Conservation (phyloP, 1,140 invertebrate species). For the Elymnias hypermnestra region DNA sequence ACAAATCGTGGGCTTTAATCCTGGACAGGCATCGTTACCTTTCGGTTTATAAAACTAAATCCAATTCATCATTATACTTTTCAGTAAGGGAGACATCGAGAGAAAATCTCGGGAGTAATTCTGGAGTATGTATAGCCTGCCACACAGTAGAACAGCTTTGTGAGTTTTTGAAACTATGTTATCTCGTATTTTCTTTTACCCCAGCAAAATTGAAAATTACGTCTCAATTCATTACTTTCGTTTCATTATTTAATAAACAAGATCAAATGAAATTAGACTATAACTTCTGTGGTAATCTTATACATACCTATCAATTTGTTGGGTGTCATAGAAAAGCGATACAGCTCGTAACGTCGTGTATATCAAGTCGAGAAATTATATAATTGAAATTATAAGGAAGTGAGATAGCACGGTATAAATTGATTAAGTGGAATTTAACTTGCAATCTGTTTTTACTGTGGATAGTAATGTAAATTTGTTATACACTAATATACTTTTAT, state of each 20-base stretch:
- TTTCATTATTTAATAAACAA: constrained; percentile 26
- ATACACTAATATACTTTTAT: no score
- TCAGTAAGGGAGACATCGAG: no score
- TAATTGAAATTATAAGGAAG: constrained; percentile 15
- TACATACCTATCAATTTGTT: constrained; percentile 32
- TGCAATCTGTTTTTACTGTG: background rate
- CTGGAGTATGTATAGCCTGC: no score
- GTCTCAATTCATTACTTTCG: constrained; percentile 17
- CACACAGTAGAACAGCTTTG: no score
- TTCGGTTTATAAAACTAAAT: no score
- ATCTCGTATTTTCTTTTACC: no score
- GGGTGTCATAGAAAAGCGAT: constrained; percentile 24
- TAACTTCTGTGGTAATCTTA: constrained; percentile 20
- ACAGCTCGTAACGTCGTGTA: constrained; percentile 21
- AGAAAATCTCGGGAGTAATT: no score
- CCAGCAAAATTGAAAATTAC: no score
- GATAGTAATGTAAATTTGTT: background rate
- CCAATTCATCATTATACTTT: no score
- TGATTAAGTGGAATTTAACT: constrained; percentile 9
- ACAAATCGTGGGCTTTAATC: no score
- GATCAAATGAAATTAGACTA: constrained; percentile 22
- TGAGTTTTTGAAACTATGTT: no score
- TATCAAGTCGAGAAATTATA: constrained; percentile 19
- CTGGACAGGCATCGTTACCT: no score
- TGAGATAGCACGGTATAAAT: constrained; percentile 10